Conservation (phyloP, 1,140 invertebrate species). For the Ditylenchus dipsaci region DNA sequence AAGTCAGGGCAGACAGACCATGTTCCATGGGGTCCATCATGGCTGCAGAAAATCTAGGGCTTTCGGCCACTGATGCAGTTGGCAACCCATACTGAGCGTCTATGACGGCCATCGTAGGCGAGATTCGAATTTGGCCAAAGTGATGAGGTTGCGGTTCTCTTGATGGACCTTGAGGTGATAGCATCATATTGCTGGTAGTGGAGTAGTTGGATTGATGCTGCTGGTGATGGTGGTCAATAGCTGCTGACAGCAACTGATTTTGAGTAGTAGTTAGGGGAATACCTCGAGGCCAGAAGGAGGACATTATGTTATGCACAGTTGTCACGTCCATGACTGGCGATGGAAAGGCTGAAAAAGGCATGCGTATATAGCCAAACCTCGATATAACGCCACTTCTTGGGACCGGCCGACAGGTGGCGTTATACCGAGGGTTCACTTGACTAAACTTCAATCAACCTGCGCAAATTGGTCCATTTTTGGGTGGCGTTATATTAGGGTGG, state of each 20-base stretch:
- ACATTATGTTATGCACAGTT: not conserved
- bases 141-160: not conserved
- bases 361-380: no score
- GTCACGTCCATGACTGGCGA: no score
- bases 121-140: not conserved
- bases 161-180: not conserved
- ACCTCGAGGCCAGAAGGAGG: not conserved
- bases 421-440: no score
- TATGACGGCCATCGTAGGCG: not conserved
- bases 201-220: not conserved
- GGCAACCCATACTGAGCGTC: not conserved
- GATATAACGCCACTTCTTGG: no score
- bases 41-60: no score
- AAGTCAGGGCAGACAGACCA: not conserved
- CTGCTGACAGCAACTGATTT: not conserved
- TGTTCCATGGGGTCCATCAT: no score
- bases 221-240: not conserved
- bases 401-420: no score
- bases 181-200: not conserved
- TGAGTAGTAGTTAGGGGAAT: not conserved
- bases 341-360: no score
- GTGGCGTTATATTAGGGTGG: no score
- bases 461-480: no score
- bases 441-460: no score
- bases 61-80: not conserved